Percentiles rank a stretch among this genome's conserved stretches.
Evolutionary conservation across 2,113 vertebrate species (phyloP).

Genomic region (Corythoichthys intestinalis): DNA sequence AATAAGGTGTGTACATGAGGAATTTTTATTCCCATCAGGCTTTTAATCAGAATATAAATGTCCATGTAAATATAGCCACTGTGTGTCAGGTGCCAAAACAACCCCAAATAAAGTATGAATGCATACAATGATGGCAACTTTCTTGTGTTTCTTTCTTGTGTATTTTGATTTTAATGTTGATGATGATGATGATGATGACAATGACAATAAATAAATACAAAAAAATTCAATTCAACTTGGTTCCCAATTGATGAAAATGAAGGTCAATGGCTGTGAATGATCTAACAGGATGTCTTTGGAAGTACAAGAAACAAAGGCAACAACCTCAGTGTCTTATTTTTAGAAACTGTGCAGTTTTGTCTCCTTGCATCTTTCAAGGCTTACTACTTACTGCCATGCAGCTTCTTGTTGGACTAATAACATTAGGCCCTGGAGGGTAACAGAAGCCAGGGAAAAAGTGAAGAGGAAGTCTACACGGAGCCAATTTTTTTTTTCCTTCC

Average conservation of each 20-base stretch:
- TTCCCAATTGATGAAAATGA: neutral
- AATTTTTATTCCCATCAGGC: too few relatives aligned
- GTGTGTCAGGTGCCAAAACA: too few relatives aligned
- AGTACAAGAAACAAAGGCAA: neutral
- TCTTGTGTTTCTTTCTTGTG: too few relatives aligned
- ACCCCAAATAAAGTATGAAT: neutral
- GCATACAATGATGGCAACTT: too few relatives aligned
- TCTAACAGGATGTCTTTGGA: neutral
- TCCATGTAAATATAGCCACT: too few relatives aligned
- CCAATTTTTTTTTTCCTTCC: conserved; percentile 23
- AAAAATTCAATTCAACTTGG: too few relatives aligned
- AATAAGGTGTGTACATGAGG: too few relatives aligned
- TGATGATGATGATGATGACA: too few relatives aligned
- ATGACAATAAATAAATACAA: too few relatives aligned
- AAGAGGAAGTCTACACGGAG: conserved; percentile 24
- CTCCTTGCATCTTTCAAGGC: neutral
- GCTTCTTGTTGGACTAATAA: conserved; percentile 54
- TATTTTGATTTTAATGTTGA: too few relatives aligned
- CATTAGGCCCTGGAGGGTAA: conserved; percentile 43
- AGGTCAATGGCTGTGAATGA: neutral
- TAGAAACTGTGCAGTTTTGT: conserved; percentile 7
- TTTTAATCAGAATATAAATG: too few relatives aligned
- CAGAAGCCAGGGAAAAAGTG: conserved; percentile 25
- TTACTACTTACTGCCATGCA: conserved; percentile 22
- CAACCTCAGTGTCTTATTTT: neutral